Conservation (phyloP, 2,888 invertebrate genomes). For the Xylophagus ater region DNA sequence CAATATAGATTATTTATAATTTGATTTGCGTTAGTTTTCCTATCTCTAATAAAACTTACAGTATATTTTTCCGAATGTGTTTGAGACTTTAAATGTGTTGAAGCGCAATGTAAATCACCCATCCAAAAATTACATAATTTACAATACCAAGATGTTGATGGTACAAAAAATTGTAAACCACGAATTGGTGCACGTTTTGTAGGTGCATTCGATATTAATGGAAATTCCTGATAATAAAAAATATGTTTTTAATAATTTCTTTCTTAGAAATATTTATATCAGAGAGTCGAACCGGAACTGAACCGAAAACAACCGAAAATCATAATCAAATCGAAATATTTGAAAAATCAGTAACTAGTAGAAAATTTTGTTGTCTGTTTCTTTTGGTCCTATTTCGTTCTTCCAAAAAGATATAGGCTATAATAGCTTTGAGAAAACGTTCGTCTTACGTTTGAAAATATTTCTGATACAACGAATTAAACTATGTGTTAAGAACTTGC, state of each 20-base stretch:
- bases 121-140: slow-evolving; percentile 80
- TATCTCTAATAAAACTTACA: slow-evolving; percentile 44
- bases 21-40: not conserved
- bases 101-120: slow-evolving; percentile 79
- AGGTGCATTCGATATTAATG: slow-evolving; percentile 56
- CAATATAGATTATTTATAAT: not conserved
- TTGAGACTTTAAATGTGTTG: slow-evolving; percentile 70
- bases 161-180: slow-evolving; percentile 79
- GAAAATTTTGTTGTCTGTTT: not conserved
- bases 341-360: not conserved
- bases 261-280: not conserved
- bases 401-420: too few relatives aligned
- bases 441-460: too few relatives aligned
- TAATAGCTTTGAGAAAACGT: too few relatives aligned
- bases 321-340: too few relatives aligned
- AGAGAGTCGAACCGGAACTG: too few relatives aligned
- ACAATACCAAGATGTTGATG: slow-evolving; percentile 82
- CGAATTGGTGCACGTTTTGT: slow-evolving; percentile 71
- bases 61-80: slow-evolving; percentile 69
- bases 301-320: too few relatives aligned
- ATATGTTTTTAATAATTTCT: not conserved
- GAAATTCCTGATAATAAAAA: slow-evolving; percentile 43
- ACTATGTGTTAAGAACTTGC: too few relatives aligned
- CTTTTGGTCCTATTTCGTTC: too few relatives aligned
- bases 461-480: too few relatives aligned